phyloP scores from a whole-genome alignment of 1,140 invertebrate genomes.

The Argopecten irradians region DNA sequence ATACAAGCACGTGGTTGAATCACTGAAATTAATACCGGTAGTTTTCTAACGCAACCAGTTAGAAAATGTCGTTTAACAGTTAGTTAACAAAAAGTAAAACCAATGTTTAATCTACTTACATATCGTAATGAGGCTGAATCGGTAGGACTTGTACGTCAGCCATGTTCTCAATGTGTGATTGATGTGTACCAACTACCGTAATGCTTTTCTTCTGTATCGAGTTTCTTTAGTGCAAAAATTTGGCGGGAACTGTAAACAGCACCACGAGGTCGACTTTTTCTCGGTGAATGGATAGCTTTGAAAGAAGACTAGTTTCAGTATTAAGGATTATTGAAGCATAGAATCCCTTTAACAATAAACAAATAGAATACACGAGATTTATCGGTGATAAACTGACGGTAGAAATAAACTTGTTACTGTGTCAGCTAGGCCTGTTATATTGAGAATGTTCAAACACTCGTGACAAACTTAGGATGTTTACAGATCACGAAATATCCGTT shows the following conservation, averaged over 20 bases:
- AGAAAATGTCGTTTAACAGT: background rate
- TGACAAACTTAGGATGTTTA: background rate
- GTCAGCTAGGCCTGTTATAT: background rate
- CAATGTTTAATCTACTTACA: background rate
- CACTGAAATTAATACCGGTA: background rate
- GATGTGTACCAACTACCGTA: constrained; percentile 20
- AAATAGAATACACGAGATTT: constrained; percentile 1
- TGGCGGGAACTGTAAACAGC: background rate
- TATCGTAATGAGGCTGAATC: constrained; percentile 13
- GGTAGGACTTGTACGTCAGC: constrained; percentile 1
- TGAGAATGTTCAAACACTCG: background rate
- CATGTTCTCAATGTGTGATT: constrained; percentile 13
- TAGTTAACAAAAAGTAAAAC: background rate
- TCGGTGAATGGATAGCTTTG: background rate
- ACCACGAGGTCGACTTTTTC: constrained; percentile 14
- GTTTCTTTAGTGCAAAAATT: constrained; percentile 22
- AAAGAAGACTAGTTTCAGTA: constrained; percentile 1
- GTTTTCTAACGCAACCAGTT: background rate
- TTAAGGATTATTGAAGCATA: background rate
- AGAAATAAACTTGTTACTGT: background rate
- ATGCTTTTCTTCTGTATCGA: constrained; percentile 19
- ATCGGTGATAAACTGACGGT: background rate
- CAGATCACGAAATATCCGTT: background rate
- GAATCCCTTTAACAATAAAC: background rate
- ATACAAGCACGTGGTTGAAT: constrained; percentile 9